Base-by-base conservation (phyloP, 1,140 invertebrate genomes). In the Phortica variegata region DNA sequence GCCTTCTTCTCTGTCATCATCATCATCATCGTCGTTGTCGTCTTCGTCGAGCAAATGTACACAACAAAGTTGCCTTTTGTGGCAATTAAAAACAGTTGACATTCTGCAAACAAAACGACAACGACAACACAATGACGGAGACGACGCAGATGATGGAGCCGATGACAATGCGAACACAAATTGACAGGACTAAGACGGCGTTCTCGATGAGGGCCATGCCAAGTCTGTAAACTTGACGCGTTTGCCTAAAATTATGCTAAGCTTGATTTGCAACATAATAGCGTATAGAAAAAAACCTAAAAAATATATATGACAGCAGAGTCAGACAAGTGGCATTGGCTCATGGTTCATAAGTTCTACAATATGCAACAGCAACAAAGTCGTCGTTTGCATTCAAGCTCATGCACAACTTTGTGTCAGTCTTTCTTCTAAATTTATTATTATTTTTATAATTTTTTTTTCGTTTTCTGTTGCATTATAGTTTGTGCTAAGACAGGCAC, bases 221-320 rank as follows among this genome's bases (percentile, higher is more conserved):
- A n/a, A n/a, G n/a, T n/a, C n/a, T 63, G 68, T 66, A 66, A 66
- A 66, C 62, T 66, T 62, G 62, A 60, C 68, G 62, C 65, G 63
- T 60, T 66, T 66, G 63, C 63, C 63, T 66, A 66, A 66, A 66
- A 66, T 66, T 66, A 66, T 66, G 63, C 63, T 66, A 66, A 66
- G 63, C 63, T 52, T 21, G 49, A 42, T 31, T 23, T 42, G 54
- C 58, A 58, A 53, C 26, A 29, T 6, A 29, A 29, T 26, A 5
- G 23, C 23, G 5, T 10, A 26, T 6, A 6, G 23, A 26, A 26
- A 26, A 26, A 26, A 6, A 26, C 10, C 5, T 47, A 60, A 60
- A 59, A 68, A 66, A 60, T 26, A 26, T 26, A 26, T 26, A 26
- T 26, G 23, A 26, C 10, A 68, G 60, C 54, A 60, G 56, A 68